Percentiles rank a stretch among this genome's conserved stretches.
Evolutionary conservation across 2,888 invertebrate species (phyloP).

Genomic region (Priapulus caudatus): DNA sequence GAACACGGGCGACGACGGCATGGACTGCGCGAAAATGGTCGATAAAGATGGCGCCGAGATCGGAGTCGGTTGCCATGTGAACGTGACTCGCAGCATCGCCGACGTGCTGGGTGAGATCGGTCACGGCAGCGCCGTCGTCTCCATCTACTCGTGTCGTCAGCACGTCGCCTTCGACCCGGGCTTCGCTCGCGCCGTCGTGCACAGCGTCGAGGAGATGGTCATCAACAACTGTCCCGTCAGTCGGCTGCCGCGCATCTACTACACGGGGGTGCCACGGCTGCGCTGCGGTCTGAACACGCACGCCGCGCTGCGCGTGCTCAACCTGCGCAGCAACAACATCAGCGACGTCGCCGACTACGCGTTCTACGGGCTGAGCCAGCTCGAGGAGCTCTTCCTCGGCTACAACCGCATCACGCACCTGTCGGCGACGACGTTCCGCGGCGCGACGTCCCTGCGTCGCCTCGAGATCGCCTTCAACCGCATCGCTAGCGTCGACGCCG

Average conservation of each 20-base stretch:
- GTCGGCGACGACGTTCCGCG: background rate
- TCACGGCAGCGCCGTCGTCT: background rate
- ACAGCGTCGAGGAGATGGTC: background rate
- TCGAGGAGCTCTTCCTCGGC: background rate
- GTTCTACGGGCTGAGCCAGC: background rate
- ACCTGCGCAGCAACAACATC: slow-evolving; percentile 3
- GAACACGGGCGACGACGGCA: no score
- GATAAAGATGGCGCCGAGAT: background rate
- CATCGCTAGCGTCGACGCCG: background rate
- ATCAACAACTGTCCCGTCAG: background rate
- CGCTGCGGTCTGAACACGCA: background rate
- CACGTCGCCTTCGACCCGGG: background rate
- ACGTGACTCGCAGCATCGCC: background rate
- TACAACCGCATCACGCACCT: background rate
- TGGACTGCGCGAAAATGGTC: background rate
- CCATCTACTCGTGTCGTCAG: background rate
- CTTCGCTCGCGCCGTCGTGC: background rate
- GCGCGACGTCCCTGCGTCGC: background rate
- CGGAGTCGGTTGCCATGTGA: slow-evolving; percentile 1
- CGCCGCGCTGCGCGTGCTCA: background rate
- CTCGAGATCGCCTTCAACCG: background rate
- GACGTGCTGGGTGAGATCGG: slow-evolving; percentile 1
- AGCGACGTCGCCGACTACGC: background rate
- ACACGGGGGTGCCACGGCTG: background rate
- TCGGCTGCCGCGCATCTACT: slow-evolving; percentile 1